Base-by-base conservation (phyloP, 2,888 invertebrate genomes). In the Alsophila aescularia region DNA sequence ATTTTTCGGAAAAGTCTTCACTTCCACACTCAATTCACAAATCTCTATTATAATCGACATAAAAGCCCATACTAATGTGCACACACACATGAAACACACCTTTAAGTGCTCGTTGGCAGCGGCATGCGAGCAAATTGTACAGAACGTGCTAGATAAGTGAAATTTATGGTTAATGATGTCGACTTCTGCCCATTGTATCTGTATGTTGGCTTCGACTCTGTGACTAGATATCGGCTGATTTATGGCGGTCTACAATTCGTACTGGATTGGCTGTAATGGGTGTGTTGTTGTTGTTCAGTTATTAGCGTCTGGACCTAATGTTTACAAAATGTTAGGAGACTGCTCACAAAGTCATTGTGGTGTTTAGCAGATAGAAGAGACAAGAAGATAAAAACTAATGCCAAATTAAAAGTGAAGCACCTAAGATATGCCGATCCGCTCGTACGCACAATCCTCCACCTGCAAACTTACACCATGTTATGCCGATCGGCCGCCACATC, bases 151-250 rank as follows among this genome's bases (percentile, higher is more conserved):
- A 85, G 86, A 86, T n/a, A n/a, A n/a, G n/a, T n/a, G n/a, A n/a
- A n/a, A n/a, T n/a, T n/a, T n/a, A n/a, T n/a, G n/a, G n/a, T n/a
- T n/a, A n/a, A n/a, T n/a, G n/a, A n/a, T 84, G 85, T 81, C 85
- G 83, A 84, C 84, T 85, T 72, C 67, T 80, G 81, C 73, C 85
- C 85, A 77, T 80, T 77, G 73, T 79, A 83, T 85, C 83, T 77
- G 79, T 84, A 75, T 80, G 82, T 85, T 83, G 82, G 82, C 72
- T 83, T 81, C 77, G 83, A 85, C 85, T 75, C 71, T 73, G 73
- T 67, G 70, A 70, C 69, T 64, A 78, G 85, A 85, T 85, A 83
- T 60, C 56, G 15, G 12, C 48, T 70, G 74, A 85, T 85, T 85
- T 83, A 85, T 85, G 60, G 69, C 60, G 80, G 79, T 77, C n/a